A percentile compares a stretch with the other conserved stretches of the same genome.
Evolutionary conservation across 1,140 invertebrate genomes (phyloP).

Genomic region (Bathynomus jamesi): DNA sequence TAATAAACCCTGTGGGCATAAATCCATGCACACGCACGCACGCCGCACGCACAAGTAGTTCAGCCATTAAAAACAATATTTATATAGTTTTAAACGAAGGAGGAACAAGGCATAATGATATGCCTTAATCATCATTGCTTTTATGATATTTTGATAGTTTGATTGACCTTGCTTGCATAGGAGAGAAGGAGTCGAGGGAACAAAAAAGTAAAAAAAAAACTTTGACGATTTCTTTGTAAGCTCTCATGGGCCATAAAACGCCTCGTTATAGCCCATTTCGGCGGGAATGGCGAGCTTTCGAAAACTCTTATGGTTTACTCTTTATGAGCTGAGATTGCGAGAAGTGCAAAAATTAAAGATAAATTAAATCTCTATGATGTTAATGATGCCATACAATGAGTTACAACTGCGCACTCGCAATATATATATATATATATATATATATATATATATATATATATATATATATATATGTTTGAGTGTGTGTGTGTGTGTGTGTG

Average conservation of each 20-base stretch:
- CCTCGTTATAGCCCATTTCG: background rate
- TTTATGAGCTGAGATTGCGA: background rate
- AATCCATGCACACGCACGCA: no score
- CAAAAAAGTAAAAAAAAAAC: background rate
- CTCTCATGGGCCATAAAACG: background rate
- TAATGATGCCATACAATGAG: background rate
- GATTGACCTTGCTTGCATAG: background rate
- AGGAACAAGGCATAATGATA: no score
- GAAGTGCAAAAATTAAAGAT: background rate
- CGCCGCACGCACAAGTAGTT: no score
- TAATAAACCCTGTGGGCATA: no score
- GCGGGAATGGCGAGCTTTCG: background rate
- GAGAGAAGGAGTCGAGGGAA: no score
- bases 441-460: constrained; percentile 11
- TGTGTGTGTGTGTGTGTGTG: background rate
- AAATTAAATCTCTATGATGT: background rate
- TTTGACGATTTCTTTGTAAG: background rate
- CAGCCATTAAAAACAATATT: no score
- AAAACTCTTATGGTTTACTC: background rate
- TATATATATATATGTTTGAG: constrained; percentile 5
- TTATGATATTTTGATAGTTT: background rate
- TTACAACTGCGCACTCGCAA: background rate
- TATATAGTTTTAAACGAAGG: no score
- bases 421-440: constrained; percentile 4
- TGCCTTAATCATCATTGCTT: no score